Evolutionary conservation across 1,140 invertebrate genomes (phyloP).

Genomic region (Drosophila santomea): DNA sequence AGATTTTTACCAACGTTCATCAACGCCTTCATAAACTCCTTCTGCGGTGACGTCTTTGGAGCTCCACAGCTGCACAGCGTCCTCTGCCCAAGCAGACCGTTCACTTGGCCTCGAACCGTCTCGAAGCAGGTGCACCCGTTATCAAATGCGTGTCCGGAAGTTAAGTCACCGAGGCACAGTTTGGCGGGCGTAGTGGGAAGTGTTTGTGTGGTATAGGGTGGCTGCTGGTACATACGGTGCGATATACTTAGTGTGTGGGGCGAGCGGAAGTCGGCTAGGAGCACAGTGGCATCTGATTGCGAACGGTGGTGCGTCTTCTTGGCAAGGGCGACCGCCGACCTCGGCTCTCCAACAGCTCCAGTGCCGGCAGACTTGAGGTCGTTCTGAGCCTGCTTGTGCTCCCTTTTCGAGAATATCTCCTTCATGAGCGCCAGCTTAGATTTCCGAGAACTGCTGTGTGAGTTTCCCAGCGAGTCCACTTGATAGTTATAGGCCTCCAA

Average conservation of each 20-base stretch:
- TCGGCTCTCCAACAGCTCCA: constrained; percentile 12
- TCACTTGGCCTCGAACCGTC: constrained; percentile 88
- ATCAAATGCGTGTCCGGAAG: constrained; percentile 97
- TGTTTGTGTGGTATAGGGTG: constrained; percentile 75
- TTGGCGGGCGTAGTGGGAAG: constrained; percentile 85
- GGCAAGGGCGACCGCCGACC: constrained; percentile 43
- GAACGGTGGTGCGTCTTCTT: constrained; percentile 89
- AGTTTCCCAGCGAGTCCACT: constrained; percentile 63
- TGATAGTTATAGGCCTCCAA: constrained; percentile 92
- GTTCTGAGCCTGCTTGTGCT: constrained; percentile 62
- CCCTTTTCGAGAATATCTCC: constrained; percentile 79
- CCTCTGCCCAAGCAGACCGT: constrained; percentile 89
- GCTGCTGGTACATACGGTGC: constrained; percentile 84
- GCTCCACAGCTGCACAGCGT: constrained; percentile 91
- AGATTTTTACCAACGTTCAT: constrained; percentile 96
- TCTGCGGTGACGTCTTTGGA: constrained; percentile 92
- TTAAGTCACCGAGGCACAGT: constrained; percentile 94
- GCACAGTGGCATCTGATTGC: constrained; percentile 94
- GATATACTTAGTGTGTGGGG: constrained; percentile 73
- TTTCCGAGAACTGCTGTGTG: constrained; percentile 60
- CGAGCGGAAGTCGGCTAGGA: constrained; percentile 80
- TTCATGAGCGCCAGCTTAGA: constrained; percentile 85
- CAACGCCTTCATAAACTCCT: constrained; percentile 94
- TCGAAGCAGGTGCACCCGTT: constrained; percentile 95
- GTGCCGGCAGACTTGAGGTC: constrained; percentile 4